These are phyloP conservation scores for Leucophenga maculata DNA, from an alignment of 2,888 invertebrate species.

Conservation along the genomic window DNA sequence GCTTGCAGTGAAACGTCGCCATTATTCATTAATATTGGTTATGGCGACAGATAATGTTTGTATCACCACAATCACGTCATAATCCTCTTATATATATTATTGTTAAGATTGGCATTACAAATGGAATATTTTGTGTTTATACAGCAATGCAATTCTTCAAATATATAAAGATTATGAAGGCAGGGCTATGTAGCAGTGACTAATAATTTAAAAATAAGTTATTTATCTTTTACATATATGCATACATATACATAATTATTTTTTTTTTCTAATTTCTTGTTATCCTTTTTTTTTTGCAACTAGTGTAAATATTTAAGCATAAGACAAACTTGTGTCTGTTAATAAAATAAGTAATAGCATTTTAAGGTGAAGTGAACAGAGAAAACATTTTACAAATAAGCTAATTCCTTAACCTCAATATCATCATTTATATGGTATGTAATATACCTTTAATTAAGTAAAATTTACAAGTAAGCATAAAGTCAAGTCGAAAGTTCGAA, in stretches of 20 bases:
- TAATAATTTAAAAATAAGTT: not conserved
- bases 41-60: not conserved
- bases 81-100: no score
- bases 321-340: not conserved
- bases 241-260: not conserved
- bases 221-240: not conserved
- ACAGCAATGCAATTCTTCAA: not conserved
- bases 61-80: no score
- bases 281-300: constrained; percentile 12
- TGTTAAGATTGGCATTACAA: no score
- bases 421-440: no score
- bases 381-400: constrained; percentile 8
- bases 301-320: constrained; percentile 12
- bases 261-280: not conserved
- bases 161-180: no score
- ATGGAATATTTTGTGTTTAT: no score
- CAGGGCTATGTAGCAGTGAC: constrained; percentile 1
- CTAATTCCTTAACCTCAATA: constrained; percentile 7
- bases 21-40: not conserved
- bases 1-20: not conserved
- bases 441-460: no score
- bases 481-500: no score
- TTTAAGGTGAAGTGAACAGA: not conserved
- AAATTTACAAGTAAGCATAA: no score
- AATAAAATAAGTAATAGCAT: no score